Conservation (phyloP, 2,113 vertebrate genomes). For the Falcunculus frontatus region DNA sequence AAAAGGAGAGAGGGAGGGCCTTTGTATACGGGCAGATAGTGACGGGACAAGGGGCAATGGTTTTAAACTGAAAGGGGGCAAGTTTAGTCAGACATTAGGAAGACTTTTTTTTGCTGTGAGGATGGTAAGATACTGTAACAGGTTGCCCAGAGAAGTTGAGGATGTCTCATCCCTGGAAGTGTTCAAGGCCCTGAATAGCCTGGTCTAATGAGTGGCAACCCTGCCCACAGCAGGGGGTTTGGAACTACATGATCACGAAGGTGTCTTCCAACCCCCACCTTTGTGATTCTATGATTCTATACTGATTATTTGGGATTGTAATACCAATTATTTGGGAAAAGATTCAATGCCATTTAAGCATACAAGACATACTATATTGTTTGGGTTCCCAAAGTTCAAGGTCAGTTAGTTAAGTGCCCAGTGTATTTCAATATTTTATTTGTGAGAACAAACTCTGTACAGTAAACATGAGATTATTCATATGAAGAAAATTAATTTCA, state of each 20-base stretch:
- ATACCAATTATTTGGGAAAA: background rate
- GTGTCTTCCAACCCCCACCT: background rate
- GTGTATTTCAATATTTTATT: background rate
- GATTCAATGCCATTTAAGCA: background rate
- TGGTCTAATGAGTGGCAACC: background rate
- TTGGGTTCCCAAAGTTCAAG: background rate
- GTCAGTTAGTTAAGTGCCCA: background rate
- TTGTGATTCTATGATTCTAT: background rate
- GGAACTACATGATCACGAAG: background rate
- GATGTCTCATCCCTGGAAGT: background rate
- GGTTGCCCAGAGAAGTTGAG: background rate
- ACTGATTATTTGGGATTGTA: background rate
- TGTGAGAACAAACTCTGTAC: background rate
- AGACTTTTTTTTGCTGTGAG: background rate
- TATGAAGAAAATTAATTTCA: background rate
- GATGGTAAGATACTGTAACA: background rate
- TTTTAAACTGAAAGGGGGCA: background rate
- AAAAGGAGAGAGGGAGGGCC: background rate
- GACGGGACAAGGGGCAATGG: background rate
- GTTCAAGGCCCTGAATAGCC: background rate
- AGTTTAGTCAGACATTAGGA: background rate
- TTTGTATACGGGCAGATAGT: background rate
- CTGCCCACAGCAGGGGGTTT: too few species aligned
- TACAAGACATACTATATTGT: background rate
- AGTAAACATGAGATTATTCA: background rate